A percentile compares a stretch with the other conserved stretches of the same genome.
phyloP scores from a whole-genome alignment of 35 echinoderm and acorn worm species.

The Apostichopus californicus region DNA sequence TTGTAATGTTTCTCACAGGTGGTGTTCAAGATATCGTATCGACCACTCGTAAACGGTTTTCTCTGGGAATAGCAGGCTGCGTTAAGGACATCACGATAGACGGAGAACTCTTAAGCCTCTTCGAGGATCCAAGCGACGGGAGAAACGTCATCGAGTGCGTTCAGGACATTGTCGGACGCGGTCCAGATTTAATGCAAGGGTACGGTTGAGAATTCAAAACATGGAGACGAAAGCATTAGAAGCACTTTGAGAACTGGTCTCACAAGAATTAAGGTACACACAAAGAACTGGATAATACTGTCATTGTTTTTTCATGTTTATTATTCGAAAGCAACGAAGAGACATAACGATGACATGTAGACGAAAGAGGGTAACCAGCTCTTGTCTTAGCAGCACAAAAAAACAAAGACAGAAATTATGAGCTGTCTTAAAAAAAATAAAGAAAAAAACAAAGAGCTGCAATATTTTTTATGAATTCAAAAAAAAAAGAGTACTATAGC shows the following conservation, averaged over 20 bases:
- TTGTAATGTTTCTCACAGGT: slow-evolving; percentile 34
- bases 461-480: background rate
- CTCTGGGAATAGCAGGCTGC: slow-evolving; percentile 59
- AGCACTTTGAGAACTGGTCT: background rate
- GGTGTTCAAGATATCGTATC: slow-evolving; percentile 61
- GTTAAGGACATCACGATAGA: slow-evolving; percentile 58
- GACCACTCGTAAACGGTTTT: slow-evolving; percentile 54
- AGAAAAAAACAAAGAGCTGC: background rate
- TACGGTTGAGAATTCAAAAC: slow-evolving; percentile 9
- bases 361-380: background rate
- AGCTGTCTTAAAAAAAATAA: background rate
- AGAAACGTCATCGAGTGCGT: slow-evolving; percentile 65
- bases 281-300: background rate
- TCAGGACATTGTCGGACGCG: slow-evolving; percentile 1
- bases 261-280: background rate
- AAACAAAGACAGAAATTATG: background rate
- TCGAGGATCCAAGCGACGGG: slow-evolving; percentile 65
- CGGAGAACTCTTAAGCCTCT: slow-evolving; percentile 51
- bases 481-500: background rate
- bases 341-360: background rate
- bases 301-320: background rate
- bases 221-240: background rate
- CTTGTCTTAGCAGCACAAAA: background rate
- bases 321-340: background rate
- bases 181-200: slow-evolving; percentile 23